Evolutionary conservation across 2,113 vertebrate species (phyloP), one percentile per base, ranked within the genome.

Genomic region (Mohoua ochrocephala): DNA sequence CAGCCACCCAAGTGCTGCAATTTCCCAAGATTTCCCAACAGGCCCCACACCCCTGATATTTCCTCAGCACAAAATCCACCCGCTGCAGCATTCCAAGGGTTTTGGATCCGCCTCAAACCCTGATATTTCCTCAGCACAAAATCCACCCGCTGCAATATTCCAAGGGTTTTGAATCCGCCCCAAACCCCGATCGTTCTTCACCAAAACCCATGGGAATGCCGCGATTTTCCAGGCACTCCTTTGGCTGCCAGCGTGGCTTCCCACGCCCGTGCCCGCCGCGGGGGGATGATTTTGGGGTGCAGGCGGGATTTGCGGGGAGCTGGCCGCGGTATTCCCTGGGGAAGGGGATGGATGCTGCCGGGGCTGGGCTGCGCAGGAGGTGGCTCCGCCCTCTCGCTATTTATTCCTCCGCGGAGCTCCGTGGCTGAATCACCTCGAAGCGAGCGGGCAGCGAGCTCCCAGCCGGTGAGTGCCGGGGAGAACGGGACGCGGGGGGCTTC

Each of bases 351-450:
- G 75, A 1, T n/a, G n/a, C n/a, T n/a, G n/a, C n/a, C 77, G 19
- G 60, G 41, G 49, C 41, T 12, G 90, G 65, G 75, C 87, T 57
- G 81, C n/a, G 47, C 93, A 6, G 77, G 44, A 44, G 10, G 45
- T 80, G 13, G 93, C 95, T 96, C 96, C 96, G 94, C 96, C 96
- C 91, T 95, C 95, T 67, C 6, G 6, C 80, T 97, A 97, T 96
- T 97, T 97, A 96, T 94, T 77, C 50, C 79, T 85, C 28, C 13
- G 19, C 15, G 5, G 30, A n/a, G 41, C 75, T 7, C 28, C 3
- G 70, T 2, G 47, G 21, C 60, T 84, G 77, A 44, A 84, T 84
- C 87, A 37, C 50, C n/a, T 3, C 1, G 31, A 19, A 5, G 37
- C 3, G 7, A 53, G 70, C 65, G 2, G 31, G 56, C 42, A 7